phyloP scores from a whole-genome alignment of 1,140 invertebrate species.

The Pantala flavescens region DNA sequence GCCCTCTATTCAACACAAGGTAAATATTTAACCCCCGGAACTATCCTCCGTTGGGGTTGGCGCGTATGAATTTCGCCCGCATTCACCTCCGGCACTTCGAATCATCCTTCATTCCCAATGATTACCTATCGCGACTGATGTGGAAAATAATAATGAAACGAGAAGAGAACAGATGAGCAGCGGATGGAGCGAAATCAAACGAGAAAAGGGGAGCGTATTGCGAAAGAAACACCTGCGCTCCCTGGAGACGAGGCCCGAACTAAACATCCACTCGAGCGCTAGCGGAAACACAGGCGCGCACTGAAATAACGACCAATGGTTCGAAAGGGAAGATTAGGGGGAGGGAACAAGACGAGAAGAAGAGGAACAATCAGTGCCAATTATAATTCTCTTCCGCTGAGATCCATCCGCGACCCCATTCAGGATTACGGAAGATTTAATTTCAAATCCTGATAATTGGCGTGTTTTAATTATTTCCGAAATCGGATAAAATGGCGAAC shows the following conservation, averaged over 20 bases:
- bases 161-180: no score
- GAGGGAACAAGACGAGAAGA: not conserved
- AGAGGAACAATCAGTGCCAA: not conserved
- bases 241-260: not conserved
- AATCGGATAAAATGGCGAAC: not conserved
- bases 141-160: no score
- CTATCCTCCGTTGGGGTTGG: no score
- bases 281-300: not conserved
- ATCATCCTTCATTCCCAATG: no score
- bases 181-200: no score
- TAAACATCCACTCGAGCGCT: not conserved
- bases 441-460: constrained; percentile 3
- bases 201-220: not conserved
- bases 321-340: not conserved
- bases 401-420: not conserved
- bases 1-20: no score
- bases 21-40: no score
- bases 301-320: not conserved
- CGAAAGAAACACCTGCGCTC: not conserved
- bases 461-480: not conserved
- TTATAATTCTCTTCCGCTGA: not conserved
- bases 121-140: no score
- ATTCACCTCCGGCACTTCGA: no score
- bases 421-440: not conserved
- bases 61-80: no score